These are phyloP conservation scores for Hycleus cichorii DNA, from an alignment of 1,140 invertebrate species.

Conservation along the genomic window DNA sequence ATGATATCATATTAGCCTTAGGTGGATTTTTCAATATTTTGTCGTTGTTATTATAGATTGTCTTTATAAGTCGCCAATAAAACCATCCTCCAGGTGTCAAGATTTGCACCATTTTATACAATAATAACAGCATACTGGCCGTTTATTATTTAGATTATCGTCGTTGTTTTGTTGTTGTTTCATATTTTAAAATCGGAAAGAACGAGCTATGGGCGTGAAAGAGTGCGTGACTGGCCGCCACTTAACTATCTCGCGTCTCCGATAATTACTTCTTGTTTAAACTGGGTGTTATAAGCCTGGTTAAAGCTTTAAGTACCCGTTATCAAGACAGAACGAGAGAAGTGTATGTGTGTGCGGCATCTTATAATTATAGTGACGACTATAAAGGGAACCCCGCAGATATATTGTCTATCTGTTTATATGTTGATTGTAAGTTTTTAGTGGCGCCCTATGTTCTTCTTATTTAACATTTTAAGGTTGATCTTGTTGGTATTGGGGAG, in stretches of 20 bases:
- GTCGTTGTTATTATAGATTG: no score
- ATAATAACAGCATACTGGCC: no score
- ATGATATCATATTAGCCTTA: no score
- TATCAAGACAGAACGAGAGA: neutral
- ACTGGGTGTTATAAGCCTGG: conserved; percentile 13
- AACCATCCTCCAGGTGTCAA: no score
- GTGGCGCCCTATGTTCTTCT: neutral
- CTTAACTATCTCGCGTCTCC: conserved; percentile 7
- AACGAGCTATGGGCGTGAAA: conserved; percentile 1
- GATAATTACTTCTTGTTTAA: conserved; percentile 14
- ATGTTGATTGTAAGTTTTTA: neutral
- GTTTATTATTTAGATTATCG: no score
- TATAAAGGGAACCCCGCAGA: neutral
- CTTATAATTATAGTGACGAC: conserved; percentile 7
- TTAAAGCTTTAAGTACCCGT: neutral
- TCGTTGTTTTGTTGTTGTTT: no score
- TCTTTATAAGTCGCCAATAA: no score
- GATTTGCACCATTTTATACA: no score
- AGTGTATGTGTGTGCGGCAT: neutral
- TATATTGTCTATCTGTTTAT: neutral
- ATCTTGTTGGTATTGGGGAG: neutral
- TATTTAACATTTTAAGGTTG: neutral
- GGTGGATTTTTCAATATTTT: no score
- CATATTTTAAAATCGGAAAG: no score
- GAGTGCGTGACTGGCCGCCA: conserved; percentile 14